phyloP scores from a whole-genome alignment of 1,140 invertebrate species.

The Temnothorax nylanderi region DNA sequence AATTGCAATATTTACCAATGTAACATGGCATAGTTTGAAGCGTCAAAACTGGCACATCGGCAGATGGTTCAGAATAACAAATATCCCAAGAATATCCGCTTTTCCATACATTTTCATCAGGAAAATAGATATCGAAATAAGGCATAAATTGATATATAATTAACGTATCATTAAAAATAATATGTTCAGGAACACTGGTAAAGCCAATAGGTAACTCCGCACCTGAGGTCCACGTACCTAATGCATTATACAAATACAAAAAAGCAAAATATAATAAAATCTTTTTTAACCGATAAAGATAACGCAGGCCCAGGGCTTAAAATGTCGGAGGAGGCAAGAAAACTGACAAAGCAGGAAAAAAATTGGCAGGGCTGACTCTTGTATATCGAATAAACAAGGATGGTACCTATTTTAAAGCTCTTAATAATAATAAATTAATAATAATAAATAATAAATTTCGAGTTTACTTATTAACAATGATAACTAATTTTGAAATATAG shows the following conservation, averaged over 20 bases:
- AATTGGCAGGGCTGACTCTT: too few species aligned
- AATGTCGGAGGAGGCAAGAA: too few species aligned
- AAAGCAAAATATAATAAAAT: slow-evolving; percentile 10
- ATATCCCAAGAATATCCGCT: too few species aligned
- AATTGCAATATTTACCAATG: slow-evolving; percentile 35
- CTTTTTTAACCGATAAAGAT: neutral
- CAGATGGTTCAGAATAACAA: too few species aligned
- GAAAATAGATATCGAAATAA: slow-evolving; percentile 26
- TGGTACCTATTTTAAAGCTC: neutral
- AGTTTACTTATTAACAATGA: too few species aligned
- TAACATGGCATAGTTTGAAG: neutral
- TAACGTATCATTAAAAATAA: slow-evolving; percentile 63
- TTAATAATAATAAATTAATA: neutral
- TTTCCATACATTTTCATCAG: neutral
- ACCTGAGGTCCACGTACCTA: slow-evolving; percentile 64
- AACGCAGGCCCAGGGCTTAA: too few species aligned
- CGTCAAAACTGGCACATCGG: too few species aligned
- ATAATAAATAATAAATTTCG: too few species aligned
- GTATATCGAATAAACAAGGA: too few species aligned
- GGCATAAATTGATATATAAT: slow-evolving; percentile 14
- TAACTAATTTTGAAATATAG: too few species aligned
- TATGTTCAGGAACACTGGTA: slow-evolving; percentile 61
- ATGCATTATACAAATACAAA: neutral
- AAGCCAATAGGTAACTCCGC: slow-evolving; percentile 59
- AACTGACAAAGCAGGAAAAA: too few species aligned